These are phyloP conservation scores for Danio jaintianensis DNA, from an alignment of 2,797 vertebrate genomes.

Conservation along the genomic window DNA sequence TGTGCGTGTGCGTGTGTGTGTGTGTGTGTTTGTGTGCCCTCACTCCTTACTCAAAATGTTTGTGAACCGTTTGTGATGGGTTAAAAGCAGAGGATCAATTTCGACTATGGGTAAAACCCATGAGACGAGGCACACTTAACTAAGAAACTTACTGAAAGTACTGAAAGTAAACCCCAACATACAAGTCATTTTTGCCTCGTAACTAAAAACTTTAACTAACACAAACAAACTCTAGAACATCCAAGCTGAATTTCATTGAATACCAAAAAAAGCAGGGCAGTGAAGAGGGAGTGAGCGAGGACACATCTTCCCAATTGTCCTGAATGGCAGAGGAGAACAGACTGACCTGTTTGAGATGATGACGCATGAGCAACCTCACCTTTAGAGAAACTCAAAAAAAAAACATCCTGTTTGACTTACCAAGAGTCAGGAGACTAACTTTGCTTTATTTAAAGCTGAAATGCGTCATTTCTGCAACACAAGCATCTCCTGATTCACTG, in stretches of 20 bases:
- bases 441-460: background rate
- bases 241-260: constrained; percentile 39
- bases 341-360: constrained; percentile 48
- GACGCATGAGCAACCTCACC: constrained; percentile 33
- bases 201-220: background rate
- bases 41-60: too few species aligned
- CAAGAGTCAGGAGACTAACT: constrained; percentile 1
- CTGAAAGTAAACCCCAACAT: background rate
- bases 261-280: constrained; percentile 22
- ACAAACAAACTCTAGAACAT: constrained; percentile 8
- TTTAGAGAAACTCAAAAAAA: constrained; percentile 47
- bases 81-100: too few species aligned
- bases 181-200: background rate
- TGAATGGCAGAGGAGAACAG: constrained; percentile 36
- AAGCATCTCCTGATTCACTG: background rate
- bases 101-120: too few species aligned
- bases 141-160: background rate
- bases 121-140: too few species aligned
- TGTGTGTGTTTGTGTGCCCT: too few species aligned
- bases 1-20: too few species aligned
- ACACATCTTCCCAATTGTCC: constrained; percentile 19
- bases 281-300: constrained; percentile 15
- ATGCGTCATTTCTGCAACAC: background rate
- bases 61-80: too few species aligned
- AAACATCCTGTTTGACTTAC: background rate